Percentiles rank a stretch among this genome's conserved stretches.
phyloP scores from a whole-genome alignment of 2,113 vertebrate species.

The Eidolon helvum region DNA sequence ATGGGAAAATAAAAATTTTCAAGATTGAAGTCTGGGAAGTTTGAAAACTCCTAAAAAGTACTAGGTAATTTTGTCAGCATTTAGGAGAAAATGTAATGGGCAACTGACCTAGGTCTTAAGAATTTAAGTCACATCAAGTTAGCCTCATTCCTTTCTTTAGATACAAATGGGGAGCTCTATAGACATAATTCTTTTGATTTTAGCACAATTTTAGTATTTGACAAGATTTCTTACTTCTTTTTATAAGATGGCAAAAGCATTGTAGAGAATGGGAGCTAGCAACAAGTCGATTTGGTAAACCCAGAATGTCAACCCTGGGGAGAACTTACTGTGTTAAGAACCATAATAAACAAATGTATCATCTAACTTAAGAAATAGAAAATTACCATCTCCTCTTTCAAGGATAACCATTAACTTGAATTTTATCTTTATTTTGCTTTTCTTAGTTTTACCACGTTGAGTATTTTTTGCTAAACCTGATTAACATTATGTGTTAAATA shows the following conservation, averaged over 20 bases:
- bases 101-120: not conserved
- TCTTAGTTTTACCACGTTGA: not conserved
- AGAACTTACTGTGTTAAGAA: not conserved
- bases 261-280: not conserved
- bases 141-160: constrained; percentile 7
- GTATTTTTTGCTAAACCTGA: not conserved
- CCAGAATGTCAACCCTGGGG: not conserved
- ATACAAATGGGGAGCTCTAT: not conserved
- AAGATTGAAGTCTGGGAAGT: not conserved
- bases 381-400: not conserved
- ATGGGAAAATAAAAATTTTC: not conserved
- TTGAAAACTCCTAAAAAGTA: not conserved
- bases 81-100: not conserved
- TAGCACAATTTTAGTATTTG: not conserved
- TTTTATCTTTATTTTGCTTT: not conserved
- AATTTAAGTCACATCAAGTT: not conserved
- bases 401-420: not conserved
- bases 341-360: not conserved
- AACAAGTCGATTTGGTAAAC: not conserved
- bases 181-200: not conserved
- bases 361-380: not conserved
- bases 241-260: not conserved
- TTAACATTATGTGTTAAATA: not conserved
- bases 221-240: not conserved
- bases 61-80: not conserved